Base-by-base conservation (phyloP, 2,113 vertebrate genomes). In the Halcyon malimbica region DNA sequence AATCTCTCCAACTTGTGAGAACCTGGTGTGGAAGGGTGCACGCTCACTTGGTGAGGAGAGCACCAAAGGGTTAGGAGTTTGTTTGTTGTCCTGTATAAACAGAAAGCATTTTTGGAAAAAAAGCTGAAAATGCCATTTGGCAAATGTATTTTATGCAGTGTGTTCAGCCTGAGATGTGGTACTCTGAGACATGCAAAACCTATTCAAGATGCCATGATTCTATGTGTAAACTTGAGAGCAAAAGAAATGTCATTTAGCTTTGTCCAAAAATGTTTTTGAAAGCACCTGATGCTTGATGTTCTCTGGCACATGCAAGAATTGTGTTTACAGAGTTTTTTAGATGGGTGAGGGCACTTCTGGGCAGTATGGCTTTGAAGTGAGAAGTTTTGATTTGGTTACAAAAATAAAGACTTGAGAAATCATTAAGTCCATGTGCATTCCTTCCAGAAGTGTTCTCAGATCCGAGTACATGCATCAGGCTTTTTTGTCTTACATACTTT, bases 251-350 rank as follows among this genome's bases (percentile, higher is more conserved):
- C 7, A 20, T 73, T 81, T 63, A 14, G 74, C 14, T 91, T 54
- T 64, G 50, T 54, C 59, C 13, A 71, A 18, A 76, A 83, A n/a
- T 13, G 10, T 28, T 73, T 87, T 69, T 76, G 33, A 60, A 91
- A 53, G 9, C 10, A 76, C 3, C 29, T 51, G 16, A 37, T 65
- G 7, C 23, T 82, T 5, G 2, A 21, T 86, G 7, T 51, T 83
- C 33, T 76, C 44, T 62, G 48, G 35, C 37, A 11, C 16, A 17
- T 1, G 6, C 0, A 1, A 68, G 18, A n/a, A 3, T 5, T 57
- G 16, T 56, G 9, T 92, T 89, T 51, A 63, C 17, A 46, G 35
- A 85, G 42, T 6, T 39, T 71, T 83, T 73, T 86, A 23, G 9
- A 24, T 60, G 5, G 41, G 2, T 31, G 16, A 65, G 48, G 37